Conservation (phyloP, 2,888 invertebrate genomes). For the Orthosia gothica region DNA sequence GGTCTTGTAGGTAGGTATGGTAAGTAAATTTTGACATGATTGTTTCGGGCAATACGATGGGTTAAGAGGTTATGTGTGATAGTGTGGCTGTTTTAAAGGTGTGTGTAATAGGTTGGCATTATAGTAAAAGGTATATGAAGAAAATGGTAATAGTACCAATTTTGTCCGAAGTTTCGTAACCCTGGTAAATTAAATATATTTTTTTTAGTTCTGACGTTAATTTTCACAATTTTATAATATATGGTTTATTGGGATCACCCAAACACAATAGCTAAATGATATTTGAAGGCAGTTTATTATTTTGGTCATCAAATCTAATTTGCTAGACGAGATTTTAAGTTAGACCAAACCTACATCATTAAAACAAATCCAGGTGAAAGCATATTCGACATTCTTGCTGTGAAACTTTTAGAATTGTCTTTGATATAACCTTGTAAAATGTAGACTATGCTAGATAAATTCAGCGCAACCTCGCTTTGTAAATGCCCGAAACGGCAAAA, state of each 20-base stretch:
- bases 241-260: background rate
- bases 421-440: background rate
- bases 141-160: too few species aligned
- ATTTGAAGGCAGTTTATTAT: too few species aligned
- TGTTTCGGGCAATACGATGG: background rate
- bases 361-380: too few species aligned
- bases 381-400: too few species aligned
- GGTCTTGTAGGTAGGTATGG: background rate
- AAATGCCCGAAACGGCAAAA: background rate
- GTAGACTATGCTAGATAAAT: background rate
- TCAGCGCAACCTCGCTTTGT: background rate
- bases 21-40: conserved; percentile 7
- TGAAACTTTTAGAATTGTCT: too few species aligned
- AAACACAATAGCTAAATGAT: background rate
- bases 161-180: too few species aligned
- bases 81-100: background rate
- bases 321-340: too few species aligned
- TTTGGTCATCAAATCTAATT: too few species aligned
- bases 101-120: too few species aligned
- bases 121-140: background rate
- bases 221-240: background rate
- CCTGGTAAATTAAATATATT: too few species aligned
- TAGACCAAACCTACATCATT: too few species aligned
- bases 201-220: background rate
- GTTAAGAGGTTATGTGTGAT: background rate